Conservation (phyloP, 2,113 vertebrate species). For the Corvus cornix region DNA sequence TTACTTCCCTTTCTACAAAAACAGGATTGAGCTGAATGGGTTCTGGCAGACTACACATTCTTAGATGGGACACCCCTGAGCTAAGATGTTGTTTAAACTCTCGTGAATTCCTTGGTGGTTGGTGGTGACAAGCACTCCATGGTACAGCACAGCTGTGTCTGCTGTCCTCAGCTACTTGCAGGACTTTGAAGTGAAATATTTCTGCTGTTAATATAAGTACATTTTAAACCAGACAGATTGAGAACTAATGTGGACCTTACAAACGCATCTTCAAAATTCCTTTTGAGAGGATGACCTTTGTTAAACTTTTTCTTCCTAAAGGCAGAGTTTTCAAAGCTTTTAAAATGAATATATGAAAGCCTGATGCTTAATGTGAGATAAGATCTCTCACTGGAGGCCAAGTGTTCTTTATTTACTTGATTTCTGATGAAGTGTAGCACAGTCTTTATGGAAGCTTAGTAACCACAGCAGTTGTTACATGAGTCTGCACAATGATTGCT, state of each 20-base stretch:
- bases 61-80: neutral
- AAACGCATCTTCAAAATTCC: neutral
- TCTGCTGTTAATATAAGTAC: neutral
- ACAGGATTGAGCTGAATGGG: neutral
- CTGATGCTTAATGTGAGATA: neutral
- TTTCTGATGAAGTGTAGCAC: neutral
- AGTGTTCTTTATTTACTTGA: neutral
- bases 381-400: neutral
- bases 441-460: neutral
- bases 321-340: neutral
- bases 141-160: neutral
- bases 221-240: neutral
- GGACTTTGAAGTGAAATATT: neutral
- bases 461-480: neutral
- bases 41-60: neutral
- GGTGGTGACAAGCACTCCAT: fast-evolving
- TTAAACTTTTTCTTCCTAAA: neutral
- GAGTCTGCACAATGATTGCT: neutral
- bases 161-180: neutral
- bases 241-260: neutral
- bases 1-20: neutral
- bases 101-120: neutral
- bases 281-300: neutral
- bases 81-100: neutral
- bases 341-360: neutral